Evolutionary conservation across 2,797 vertebrate species (phyloP), one percentile per base, ranked within the genome.

Genomic region (Tamandua tetradactyla): DNA sequence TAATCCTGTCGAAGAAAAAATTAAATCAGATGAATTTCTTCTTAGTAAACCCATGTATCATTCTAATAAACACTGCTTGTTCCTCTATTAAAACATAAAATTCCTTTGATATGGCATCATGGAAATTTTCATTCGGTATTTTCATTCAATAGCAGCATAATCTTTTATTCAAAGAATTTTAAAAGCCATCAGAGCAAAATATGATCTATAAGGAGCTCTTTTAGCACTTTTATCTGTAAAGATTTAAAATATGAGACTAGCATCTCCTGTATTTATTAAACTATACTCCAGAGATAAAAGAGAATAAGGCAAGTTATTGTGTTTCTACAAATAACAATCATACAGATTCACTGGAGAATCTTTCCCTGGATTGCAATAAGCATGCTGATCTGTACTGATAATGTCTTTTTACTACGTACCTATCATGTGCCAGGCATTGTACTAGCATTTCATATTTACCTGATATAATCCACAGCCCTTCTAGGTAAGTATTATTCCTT

Each of bases 201-300:
- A n/a, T 89, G 71, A 86, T 86, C 20, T 91, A 62, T 83, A 80
- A 94, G 35, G 52, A 91, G 91, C 74, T 85, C 30, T 72, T 30
- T 85, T 62, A 72, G 20, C 83, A 87, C 66, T 96, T 84, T 75
- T 14, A 59, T 82, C 78, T 93, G 42, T 86, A 69, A 83, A 88
- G 80, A 91, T 81, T 94, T 84, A 88, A 93, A 84, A 69, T 69
- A 35, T n/a, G 35, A 87, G 17, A 72, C n/a, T 74, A 69, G 81
- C 30, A 85, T 62, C 44, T 85, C 42, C 62, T 90, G 61, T 85
- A n/a, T 49, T 23, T 78, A 37, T 84, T 81, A 90, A 88, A 75
- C 62, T 69, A 18, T 86, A 49, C 25, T 72, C 64, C 61, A 57
- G 71, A 40, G n/a, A 71, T 82, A 87, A 89, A 81, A 78, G 59